A percentile compares a stretch with the other conserved stretches of the same genome.
These are phyloP conservation scores for Drosophila sucinea DNA, from an alignment of 1,140 invertebrate genomes.

Conservation along the genomic window DNA sequence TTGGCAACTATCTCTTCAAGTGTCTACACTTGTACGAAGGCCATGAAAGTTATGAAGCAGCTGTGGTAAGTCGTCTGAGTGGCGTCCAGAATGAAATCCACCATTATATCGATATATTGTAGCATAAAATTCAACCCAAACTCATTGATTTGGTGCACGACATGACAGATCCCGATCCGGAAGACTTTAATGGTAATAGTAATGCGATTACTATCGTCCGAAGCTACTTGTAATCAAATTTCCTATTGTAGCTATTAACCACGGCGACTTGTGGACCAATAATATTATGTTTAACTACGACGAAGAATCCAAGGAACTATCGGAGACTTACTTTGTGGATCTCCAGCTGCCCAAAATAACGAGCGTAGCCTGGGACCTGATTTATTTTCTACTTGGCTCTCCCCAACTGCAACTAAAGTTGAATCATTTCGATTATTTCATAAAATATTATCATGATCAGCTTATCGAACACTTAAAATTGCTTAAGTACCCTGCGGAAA, in stretches of 20 bases:
- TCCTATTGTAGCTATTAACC: constrained; percentile 84
- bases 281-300: constrained; percentile 83
- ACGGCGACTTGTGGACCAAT: constrained; percentile 85
- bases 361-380: constrained; percentile 72
- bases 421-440: constrained; percentile 60
- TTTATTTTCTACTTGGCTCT: constrained; percentile 69
- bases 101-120: background rate
- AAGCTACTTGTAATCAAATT: too few relatives aligned
- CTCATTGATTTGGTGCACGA: constrained; percentile 46
- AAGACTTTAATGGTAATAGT: constrained; percentile 83
- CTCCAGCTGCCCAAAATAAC: constrained; percentile 68
- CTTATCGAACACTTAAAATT: constrained; percentile 49
- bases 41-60: constrained; percentile 37
- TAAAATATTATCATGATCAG: constrained; percentile 63
- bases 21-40: constrained; percentile 42
- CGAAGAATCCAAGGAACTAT: constrained; percentile 11
- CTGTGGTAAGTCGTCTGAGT: constrained; percentile 34
- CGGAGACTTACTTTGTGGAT: constrained; percentile 78
- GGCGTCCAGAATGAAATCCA: background rate
- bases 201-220: too few relatives aligned
- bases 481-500: constrained; percentile 53
- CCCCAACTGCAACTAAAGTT: constrained; percentile 51
- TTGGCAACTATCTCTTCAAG: constrained; percentile 44
- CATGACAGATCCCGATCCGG: constrained; percentile 54
- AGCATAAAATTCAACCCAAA: constrained; percentile 46